These are phyloP conservation scores for Ryuthela nishihirai DNA, from an alignment of 2,888 invertebrate species.

Conservation along the genomic window DNA sequence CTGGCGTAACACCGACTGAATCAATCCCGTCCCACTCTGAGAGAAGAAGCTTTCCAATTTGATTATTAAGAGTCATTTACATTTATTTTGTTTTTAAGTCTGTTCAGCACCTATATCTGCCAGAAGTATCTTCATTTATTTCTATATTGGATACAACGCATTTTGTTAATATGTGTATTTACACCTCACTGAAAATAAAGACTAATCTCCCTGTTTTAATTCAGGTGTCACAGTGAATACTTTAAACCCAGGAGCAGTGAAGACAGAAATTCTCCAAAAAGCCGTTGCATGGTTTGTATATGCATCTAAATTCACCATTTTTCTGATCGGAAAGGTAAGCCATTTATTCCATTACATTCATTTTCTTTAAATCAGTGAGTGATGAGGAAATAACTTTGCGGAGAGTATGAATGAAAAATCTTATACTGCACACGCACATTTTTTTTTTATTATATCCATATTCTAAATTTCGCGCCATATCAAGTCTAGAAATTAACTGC, in stretches of 20 bases:
- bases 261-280: constrained; percentile 57
- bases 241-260: constrained; percentile 80
- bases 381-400: neutral
- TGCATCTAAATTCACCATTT: neutral
- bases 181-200: neutral
- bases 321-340: constrained; percentile 10
- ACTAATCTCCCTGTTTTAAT: neutral
- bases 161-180: neutral
- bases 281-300: neutral
- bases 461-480: neutral
- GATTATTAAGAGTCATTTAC: too few species aligned
- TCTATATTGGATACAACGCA: neutral
- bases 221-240: constrained; percentile 71
- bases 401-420: neutral
- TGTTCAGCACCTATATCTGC: too few species aligned
- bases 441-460: neutral
- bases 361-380: neutral
- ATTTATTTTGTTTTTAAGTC: too few species aligned
- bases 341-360: too few species aligned
- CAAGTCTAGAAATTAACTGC: too few species aligned
- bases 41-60: too few species aligned
- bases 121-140: neutral
- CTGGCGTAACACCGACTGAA: too few species aligned
- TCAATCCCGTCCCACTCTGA: too few species aligned
- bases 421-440: neutral